These are phyloP conservation scores for Drosophila bocki DNA, from an alignment of 1,140 invertebrate genomes.

Conservation along the genomic window DNA sequence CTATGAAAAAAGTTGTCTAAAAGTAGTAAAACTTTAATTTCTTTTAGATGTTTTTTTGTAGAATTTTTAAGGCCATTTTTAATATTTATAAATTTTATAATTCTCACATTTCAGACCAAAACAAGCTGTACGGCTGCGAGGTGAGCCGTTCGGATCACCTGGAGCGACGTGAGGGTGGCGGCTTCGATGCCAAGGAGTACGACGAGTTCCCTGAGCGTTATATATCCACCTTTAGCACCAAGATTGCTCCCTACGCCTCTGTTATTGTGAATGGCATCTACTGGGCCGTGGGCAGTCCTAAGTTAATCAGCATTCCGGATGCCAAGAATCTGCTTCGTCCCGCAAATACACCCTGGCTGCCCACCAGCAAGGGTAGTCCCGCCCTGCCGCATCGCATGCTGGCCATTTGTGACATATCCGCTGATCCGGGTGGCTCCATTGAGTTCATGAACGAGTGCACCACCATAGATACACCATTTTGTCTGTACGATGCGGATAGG, in stretches of 20 bases:
- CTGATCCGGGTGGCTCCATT: slow-evolving; percentile 99
- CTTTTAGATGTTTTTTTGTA: too few relatives aligned
- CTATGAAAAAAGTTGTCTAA: not conserved
- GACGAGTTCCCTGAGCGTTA: slow-evolving; percentile 96
- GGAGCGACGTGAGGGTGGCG: slow-evolving; percentile 95
- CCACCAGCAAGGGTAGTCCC: slow-evolving; percentile 93
- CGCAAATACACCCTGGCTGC: slow-evolving; percentile 96
- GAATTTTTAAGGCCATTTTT: too few relatives aligned
- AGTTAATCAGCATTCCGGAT: slow-evolving; percentile 98
- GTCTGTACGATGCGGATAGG: slow-evolving; percentile 98
- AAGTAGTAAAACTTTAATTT: not conserved
- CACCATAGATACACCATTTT: slow-evolving; percentile 99
- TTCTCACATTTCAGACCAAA: slow-evolving; percentile 88
- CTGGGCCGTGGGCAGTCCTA: slow-evolving; percentile 98
- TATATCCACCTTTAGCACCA: slow-evolving; percentile 98
- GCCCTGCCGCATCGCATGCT: slow-evolving; percentile 95
- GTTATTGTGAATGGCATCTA: slow-evolving; percentile 99
- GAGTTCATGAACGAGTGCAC: slow-evolving; percentile 99
- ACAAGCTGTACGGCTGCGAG: slow-evolving; percentile 97
- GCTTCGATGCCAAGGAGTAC: slow-evolving; percentile 96
- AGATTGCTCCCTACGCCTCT: slow-evolving; percentile 98
- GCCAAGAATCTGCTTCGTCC: slow-evolving; percentile 97
- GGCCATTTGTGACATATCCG: slow-evolving; percentile 98
- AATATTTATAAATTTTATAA: not conserved
- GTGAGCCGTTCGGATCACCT: slow-evolving; percentile 97